Base-by-base conservation (phyloP, 2,888 invertebrate genomes). In the Tanypteryx hageni region DNA sequence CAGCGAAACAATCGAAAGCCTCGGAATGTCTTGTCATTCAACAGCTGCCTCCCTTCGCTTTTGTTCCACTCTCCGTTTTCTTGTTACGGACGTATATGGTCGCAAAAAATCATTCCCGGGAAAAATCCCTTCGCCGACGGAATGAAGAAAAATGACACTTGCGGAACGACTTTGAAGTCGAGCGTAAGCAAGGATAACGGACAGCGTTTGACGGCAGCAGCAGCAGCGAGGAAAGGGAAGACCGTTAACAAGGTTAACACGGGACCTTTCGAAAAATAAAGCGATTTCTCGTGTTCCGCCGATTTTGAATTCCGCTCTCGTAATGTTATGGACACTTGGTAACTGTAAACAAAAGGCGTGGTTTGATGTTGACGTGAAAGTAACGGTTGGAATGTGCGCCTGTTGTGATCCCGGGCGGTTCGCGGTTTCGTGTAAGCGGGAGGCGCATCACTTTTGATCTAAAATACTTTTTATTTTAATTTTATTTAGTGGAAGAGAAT, bases 201-300 rank as follows among this genome's bases (percentile, higher is more conserved):
- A 14, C 16, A 14, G 8, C 16, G 16, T 11, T 44, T 44, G 44
- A 5, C 44, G 44, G 44, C 44, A 5, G 44, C 44, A 5, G 44
- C 44, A 44, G 44, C 44, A 44, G 64, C 64, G 64, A 14, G 16
- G 8, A 14, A 44, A 44, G 44, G 14, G 64, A 7, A 16, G 64
- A 64, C 64, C 64, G 64, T 64, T 64, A 64, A 64, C 18, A 64
- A 1, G 44, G 64, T 13, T 68, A 22, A n/a, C 68, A 68, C 68
- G 68, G 64, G 68, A 68, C 68, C 68, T n/a, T 68, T 64, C 64
- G 64, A 68, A 68, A 68, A 68, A 22, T 68, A 68, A 68, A 68
- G 68, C n/a, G 68, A 68, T 68, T 68, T 68, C 68, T n/a, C 68
- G 22, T 22, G 22, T 68, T 68, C 64, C 16, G 64, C 64, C 18